These are phyloP conservation scores for Tetranychus piercei DNA, from an alignment of 2,888 invertebrate genomes.

Conservation along the genomic window DNA sequence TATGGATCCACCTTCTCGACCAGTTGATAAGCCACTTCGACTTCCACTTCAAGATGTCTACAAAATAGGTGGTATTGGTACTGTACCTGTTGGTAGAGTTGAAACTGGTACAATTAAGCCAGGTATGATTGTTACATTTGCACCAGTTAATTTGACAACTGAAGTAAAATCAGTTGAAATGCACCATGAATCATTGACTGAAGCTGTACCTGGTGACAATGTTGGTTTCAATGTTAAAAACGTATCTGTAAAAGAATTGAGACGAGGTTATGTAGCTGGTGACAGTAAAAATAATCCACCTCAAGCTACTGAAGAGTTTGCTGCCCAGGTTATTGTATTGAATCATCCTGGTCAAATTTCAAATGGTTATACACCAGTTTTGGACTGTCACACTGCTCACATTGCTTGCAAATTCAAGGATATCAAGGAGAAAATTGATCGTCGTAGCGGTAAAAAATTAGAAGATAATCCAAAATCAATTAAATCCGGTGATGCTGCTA, in stretches of 20 bases:
- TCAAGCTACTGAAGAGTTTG: constrained; percentile 77
- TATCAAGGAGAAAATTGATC: constrained; percentile 94
- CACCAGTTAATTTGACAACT: constrained; percentile 88
- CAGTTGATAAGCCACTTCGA: constrained; percentile 92
- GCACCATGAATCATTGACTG: constrained; percentile 94
- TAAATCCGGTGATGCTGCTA: constrained; percentile 91
- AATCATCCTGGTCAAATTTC: constrained; percentile 99
- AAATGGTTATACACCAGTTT: constrained; percentile 94
- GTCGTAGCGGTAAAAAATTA: constrained; percentile 66
- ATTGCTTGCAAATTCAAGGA: constrained; percentile 99
- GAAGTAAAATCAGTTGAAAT: constrained; percentile 99
- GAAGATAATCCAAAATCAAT: constrained; percentile 72
- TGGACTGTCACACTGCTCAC: constrained; percentile 99
- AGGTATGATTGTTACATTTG: constrained; percentile 89
- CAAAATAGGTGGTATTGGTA: constrained; percentile 98
- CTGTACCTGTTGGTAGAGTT: constrained; percentile 98
- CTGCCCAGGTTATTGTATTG: constrained; percentile 92
- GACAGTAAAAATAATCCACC: constrained; percentile 95
- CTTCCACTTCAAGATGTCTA: constrained; percentile 98
- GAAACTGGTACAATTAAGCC: constrained; percentile 95
- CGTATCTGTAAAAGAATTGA: constrained; percentile 93
- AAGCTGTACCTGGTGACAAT: constrained; percentile 95
- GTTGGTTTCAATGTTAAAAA: constrained; percentile 99
- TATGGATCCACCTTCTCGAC: constrained; percentile 81
- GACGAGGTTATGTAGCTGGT: constrained; percentile 95